These are phyloP conservation scores for Tetragnatha versicolor DNA, from an alignment of 1,140 invertebrate genomes.

Conservation along the genomic window DNA sequence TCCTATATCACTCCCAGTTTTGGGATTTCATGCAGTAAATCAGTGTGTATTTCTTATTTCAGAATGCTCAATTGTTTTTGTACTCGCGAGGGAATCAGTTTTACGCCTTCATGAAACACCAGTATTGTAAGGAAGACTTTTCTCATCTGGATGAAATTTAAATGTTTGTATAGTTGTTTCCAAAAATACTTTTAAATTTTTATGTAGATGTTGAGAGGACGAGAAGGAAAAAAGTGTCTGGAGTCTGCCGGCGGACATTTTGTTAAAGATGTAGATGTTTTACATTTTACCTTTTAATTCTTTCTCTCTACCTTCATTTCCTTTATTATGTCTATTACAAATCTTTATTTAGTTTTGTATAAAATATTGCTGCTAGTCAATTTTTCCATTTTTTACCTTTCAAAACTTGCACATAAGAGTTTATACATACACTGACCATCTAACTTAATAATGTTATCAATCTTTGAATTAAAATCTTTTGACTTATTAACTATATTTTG, in stretches of 20 bases:
- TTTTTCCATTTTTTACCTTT: slow-evolving; percentile 25
- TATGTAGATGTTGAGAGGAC: not conserved
- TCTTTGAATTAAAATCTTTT: no score
- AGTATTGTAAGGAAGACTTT: not conserved
- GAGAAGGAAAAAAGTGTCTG: not conserved
- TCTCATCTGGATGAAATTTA: not conserved
- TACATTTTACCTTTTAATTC: not conserved
- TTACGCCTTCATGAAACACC: not conserved
- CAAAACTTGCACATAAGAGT: not conserved
- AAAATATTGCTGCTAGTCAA: slow-evolving; percentile 36
- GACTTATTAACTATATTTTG: no score
- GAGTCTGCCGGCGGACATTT: slow-evolving; percentile 39
- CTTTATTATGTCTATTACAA: slow-evolving; percentile 4
- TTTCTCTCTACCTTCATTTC: slow-evolving; percentile 10
- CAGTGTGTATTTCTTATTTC: no score
- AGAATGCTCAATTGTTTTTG: not conserved
- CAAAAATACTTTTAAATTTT: slow-evolving; percentile 21
- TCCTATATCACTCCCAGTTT: no score
- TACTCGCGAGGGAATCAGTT: not conserved
- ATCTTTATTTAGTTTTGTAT: slow-evolving; percentile 33
- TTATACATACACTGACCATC: no score
- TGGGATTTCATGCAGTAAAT: no score
- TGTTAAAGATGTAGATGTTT: not conserved
- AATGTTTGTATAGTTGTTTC: slow-evolving; percentile 12
- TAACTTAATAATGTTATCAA: no score